Evolutionary conservation across 2,888 invertebrate species (phyloP).

Genomic region (Synanthedon tipuliformis): DNA sequence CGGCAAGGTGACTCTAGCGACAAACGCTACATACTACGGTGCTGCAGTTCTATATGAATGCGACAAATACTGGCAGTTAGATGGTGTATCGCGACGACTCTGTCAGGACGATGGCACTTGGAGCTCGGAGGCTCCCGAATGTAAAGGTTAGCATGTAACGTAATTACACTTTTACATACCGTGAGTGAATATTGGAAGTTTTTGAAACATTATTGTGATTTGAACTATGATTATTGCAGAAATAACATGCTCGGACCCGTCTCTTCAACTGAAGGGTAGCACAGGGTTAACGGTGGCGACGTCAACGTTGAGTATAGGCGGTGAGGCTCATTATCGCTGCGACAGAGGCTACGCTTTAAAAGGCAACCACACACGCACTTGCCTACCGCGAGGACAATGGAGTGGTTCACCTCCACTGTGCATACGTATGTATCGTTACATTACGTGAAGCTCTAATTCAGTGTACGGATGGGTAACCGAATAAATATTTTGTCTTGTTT

Average conservation of each 20-base stretch:
- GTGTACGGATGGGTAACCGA: neutral
- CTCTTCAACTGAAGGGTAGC: slow-evolving; percentile 61
- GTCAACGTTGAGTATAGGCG: slow-evolving; percentile 79
- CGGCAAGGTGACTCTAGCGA: slow-evolving; percentile 82
- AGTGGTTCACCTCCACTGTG: slow-evolving; percentile 82
- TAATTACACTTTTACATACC: neutral
- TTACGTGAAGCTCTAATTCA: neutral
- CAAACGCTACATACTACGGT: slow-evolving; percentile 90
- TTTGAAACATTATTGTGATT: no score
- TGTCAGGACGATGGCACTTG: slow-evolving; percentile 92
- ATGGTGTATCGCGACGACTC: slow-evolving; percentile 84
- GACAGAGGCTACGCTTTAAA: slow-evolving; percentile 83
- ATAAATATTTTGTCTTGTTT: slow-evolving; percentile 12
- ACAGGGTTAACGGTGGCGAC: slow-evolving; percentile 70
- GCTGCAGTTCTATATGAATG: slow-evolving; percentile 88
- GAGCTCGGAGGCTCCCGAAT: slow-evolving; percentile 86
- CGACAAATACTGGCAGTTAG: slow-evolving; percentile 81
- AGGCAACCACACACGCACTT: slow-evolving; percentile 83
- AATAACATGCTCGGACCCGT: slow-evolving; percentile 82
- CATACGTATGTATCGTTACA: slow-evolving; percentile 73
- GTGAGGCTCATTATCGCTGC: slow-evolving; percentile 84
- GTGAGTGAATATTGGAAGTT: no score
- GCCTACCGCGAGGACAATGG: slow-evolving; percentile 85
- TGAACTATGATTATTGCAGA: slow-evolving; percentile 55
- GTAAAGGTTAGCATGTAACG: slow-evolving; percentile 71